Conservation (phyloP, 2,797 vertebrate genomes). For the Tragelaphus oryx region DNA sequence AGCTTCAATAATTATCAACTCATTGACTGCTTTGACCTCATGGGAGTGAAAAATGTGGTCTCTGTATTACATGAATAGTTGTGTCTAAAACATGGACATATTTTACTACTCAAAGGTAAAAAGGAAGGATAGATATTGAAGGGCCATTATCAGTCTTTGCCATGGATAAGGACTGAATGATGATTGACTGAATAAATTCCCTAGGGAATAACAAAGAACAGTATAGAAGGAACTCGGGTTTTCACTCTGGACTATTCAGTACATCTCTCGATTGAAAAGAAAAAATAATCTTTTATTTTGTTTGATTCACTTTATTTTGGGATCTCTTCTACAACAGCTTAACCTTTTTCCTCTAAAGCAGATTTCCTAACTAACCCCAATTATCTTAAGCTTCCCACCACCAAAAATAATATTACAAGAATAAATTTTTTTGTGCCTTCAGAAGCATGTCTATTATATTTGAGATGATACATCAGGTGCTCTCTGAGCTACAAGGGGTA, state of each 20-base stretch:
- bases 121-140: neutral
- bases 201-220: neutral
- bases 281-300: neutral
- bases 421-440: neutral
- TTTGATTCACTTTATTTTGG: neutral
- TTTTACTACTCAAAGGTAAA: neutral
- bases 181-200: neutral
- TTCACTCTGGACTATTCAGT: neutral
- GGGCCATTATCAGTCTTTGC: neutral
- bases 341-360: neutral
- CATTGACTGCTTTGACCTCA: neutral
- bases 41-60: neutral
- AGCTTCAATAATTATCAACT: neutral
- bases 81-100: neutral
- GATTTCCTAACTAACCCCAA: neutral
- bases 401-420: neutral
- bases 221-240: neutral
- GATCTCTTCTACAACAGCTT: neutral
- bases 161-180: neutral
- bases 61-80: neutral
- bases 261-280: neutral
- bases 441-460: too few species aligned
- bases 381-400: neutral
- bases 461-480: slow-evolving; percentile 87
- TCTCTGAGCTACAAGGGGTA: slow-evolving; percentile 89